A percentile compares a stretch with the other conserved stretches of the same genome.
Conservation (phyloP, 2,888 invertebrate genomes). For the Stramonita haemastoma region DNA sequence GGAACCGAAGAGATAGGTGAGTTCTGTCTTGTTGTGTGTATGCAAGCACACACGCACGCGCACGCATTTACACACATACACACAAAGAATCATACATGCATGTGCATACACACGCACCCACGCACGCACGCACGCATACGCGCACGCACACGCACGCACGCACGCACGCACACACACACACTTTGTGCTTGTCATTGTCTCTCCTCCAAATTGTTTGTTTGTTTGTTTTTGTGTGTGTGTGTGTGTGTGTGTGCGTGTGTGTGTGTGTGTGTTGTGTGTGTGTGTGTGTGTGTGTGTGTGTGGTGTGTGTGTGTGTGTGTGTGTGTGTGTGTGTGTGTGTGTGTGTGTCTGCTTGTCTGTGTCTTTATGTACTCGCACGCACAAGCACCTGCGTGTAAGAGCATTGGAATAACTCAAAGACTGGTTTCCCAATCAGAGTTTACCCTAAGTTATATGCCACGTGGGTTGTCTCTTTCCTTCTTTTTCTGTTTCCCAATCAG, state of each 20-base stretch:
- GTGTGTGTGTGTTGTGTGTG: neutral
- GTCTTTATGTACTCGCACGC: neutral
- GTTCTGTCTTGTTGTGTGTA: neutral
- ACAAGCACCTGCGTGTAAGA: neutral
- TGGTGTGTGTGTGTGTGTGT: neutral
- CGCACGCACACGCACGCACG: neutral
- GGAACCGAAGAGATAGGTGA: constrained; percentile 51
- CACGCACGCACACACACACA: no score
- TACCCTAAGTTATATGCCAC: no score
- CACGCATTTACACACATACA: neutral
- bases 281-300: neutral
- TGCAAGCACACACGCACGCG: neutral
- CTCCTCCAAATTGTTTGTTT: no score
- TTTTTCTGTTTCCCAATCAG: constrained; percentile 15
- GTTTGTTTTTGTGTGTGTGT: neutral
- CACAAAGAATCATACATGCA: neutral
- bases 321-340: constrained; percentile 11
- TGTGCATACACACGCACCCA: neutral
- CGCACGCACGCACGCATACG: neutral
- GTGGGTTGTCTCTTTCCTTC: neutral
- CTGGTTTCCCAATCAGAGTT: no score
- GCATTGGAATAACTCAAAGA: no score
- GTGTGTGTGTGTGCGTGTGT: neutral
- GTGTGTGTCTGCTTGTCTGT: neutral
- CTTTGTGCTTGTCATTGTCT: no score